A percentile compares a stretch with the other conserved stretches of the same genome.
Evolutionary conservation across 53 echinoderm and acorn worm species (phyloP).

Genomic region (Zoroaster sp.): DNA sequence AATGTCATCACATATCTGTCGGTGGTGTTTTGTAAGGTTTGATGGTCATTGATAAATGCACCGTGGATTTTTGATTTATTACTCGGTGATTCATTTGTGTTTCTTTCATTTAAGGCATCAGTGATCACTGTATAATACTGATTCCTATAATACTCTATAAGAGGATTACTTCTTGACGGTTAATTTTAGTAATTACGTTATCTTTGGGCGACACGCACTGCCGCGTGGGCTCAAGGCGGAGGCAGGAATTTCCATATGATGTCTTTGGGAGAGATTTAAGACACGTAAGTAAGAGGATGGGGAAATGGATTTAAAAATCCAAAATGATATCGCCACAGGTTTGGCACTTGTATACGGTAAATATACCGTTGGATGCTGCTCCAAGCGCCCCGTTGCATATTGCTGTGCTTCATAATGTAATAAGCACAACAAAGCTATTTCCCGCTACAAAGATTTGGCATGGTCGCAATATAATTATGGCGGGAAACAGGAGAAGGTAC

Average conservation of each 20-base stretch:
- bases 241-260: not conserved
- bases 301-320: not conserved
- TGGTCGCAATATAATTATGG: not conserved
- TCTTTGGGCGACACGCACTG: conserved; percentile 25
- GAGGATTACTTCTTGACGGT: conserved; percentile 27
- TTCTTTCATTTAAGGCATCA: conserved; percentile 43
- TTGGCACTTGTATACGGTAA: not conserved
- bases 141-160: conserved; percentile 25
- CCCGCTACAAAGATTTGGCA: not conserved
- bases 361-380: not conserved
- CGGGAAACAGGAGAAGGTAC: not conserved
- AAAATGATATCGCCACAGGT: conserved; percentile 16
- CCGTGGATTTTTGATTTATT: conserved; percentile 14
- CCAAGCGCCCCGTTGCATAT: not conserved
- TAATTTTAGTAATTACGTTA: conserved; percentile 55
- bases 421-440: not conserved
- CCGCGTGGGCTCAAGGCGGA: not conserved
- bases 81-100: conserved; percentile 23
- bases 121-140: conserved; percentile 17
- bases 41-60: not conserved
- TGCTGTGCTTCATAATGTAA: not conserved
- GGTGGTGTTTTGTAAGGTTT: not conserved
- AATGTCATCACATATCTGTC: not conserved
- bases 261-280: not conserved
- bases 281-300: conserved; percentile 33